Percentiles rank a stretch among this genome's conserved stretches.
Evolutionary conservation across 2,797 vertebrate genomes (phyloP).

Genomic region (Artibeus jamaicensis): DNA sequence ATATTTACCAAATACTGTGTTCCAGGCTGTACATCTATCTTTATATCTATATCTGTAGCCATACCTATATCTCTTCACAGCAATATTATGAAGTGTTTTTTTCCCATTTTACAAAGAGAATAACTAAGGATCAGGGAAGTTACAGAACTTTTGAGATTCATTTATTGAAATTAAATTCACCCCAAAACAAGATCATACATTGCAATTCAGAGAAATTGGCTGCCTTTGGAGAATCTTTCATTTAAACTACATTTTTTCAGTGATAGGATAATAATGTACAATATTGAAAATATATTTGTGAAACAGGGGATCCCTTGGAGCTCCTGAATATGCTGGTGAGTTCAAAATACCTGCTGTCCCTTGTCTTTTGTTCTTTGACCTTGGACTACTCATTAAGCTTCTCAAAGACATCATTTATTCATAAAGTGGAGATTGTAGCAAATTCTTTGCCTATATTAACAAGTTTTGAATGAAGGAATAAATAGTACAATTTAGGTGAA

Average conservation of each 20-base stretch:
- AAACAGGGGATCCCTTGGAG: background rate
- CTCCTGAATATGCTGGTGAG: background rate
- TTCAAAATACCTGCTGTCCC: background rate
- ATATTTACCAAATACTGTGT: background rate
- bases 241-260: background rate
- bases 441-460: background rate
- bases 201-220: background rate
- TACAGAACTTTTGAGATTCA: slow-evolving; percentile 4
- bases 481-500: background rate
- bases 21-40: background rate
- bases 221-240: background rate
- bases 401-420: background rate
- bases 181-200: background rate
- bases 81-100: background rate
- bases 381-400: background rate
- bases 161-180: slow-evolving; percentile 12
- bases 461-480: background rate
- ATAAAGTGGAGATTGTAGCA: background rate
- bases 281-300: background rate
- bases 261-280: background rate
- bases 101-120: background rate
- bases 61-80: background rate
- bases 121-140: background rate
- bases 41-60: background rate
- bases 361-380: background rate